Base-by-base conservation (phyloP, 2,113 vertebrate genomes). In the Orcinus orca region DNA sequence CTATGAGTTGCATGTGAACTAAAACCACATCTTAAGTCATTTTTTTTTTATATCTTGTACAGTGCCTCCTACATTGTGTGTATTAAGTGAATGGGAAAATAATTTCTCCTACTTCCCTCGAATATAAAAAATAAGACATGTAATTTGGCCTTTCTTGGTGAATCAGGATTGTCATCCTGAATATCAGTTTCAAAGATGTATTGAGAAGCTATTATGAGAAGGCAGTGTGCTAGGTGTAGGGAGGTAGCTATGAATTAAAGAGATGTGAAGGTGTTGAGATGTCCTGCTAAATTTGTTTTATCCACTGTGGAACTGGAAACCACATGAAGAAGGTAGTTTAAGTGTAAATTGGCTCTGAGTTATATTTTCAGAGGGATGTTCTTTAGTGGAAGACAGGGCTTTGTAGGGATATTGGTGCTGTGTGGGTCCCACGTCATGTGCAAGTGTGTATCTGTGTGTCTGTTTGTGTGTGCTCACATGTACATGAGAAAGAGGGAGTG, bases 81-180 rank as follows among this genome's bases (percentile, higher is more conserved):
- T 53, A 70, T 55, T 50, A 86, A 81, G 21, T 62, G 60, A 79
- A 71, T 44, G 31, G 38, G 71, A 47, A 26, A 15, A 94, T n/a
- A 96, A 74, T 87, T 74, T 85, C 55, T 68, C 92, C 4, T 65
- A 7, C 9, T 21, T 84, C 62, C 44, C n/a, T 91, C 47, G 55
- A 79, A 33, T 67, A 81, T 23, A 93, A 95, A 93, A 76, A 80
- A 68, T 60, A 55, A 38, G 20, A 33, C 73, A 68, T 47, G 17
- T 21, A 80, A 50, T 9, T 71, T 86, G 38, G 47, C 36, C 17
- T 53, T 36, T 85, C 50, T 81, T 77, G 67, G 8, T 76, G 17
- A 95, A 25, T 88, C 63, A 53, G 10, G 15, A 23, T 80, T 76
- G 10, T 74, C 65, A 67, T 62, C 36, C 41, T 53, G 25, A 81